These are phyloP conservation scores for Eupithecia dodoneata DNA, from an alignment of 2,888 invertebrate species.

Conservation along the genomic window DNA sequence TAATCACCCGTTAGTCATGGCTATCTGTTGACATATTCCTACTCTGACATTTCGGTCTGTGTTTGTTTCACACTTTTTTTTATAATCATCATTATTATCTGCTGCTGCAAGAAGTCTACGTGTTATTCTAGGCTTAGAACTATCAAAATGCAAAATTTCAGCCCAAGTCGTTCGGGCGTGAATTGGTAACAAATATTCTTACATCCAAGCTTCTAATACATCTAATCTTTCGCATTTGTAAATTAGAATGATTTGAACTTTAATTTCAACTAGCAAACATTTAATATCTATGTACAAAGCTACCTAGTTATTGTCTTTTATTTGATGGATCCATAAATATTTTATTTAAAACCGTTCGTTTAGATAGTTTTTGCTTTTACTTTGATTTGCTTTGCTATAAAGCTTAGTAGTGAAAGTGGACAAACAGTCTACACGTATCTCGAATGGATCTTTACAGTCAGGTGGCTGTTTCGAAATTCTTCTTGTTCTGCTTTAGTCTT, in stretches of 20 bases:
- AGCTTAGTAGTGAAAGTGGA: constrained; percentile 18
- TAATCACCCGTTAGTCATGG: not conserved
- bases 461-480: not conserved
- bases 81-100: no score
- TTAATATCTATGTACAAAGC: not conserved
- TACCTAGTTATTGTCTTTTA: not conserved
- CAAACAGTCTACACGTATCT: constrained; percentile 13
- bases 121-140: no score
- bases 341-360: not conserved
- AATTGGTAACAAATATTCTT: no score
- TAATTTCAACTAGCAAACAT: no score
- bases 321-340: not conserved
- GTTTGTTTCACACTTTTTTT: no score
- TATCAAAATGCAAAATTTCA: no score
- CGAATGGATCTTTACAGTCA: constrained; percentile 2
- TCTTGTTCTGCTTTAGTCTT: not conserved
- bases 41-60: not conserved
- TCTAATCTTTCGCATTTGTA: no score
- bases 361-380: not conserved
- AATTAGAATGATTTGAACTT: no score
- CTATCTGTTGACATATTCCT: not conserved
- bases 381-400: not conserved
- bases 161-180: no score
- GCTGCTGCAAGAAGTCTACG: no score
- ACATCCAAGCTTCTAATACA: no score